Base-by-base conservation (phyloP, 2,797 vertebrate species). In the Sebastiscus tertius region DNA sequence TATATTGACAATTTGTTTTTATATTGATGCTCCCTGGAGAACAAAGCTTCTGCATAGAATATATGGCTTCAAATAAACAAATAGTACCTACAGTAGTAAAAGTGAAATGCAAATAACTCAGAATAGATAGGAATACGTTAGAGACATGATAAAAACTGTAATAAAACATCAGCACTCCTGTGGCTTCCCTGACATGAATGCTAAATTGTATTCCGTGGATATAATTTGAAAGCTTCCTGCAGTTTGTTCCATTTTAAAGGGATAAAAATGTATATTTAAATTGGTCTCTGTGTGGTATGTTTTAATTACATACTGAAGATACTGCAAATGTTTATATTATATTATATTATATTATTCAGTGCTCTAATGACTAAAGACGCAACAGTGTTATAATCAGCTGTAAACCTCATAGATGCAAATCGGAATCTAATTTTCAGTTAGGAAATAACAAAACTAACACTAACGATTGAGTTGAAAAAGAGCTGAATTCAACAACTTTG, bases 201-300 rank as follows among this genome's bases (percentile, higher is more conserved):
- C 29, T 71, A 22, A 79, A 33, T 55, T 55, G 5, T 54, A 64
- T 69, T 70, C 36, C n/a, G 31, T 26, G 55, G n/a, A 72, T 76
- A 14, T 33, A 36, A 77, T 62, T 58, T 63, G 1, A 80, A 62
- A 27, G 18, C 6, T 31, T 60, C 8, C 8, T 12, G 59, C 27
- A 75, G 55, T 61, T 73, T 63, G 11, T 55, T 46, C 9, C 22
- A 49, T 56, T 59, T 71, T 16, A 26, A 54, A 60, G 27, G 31
- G 13, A 3, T 18, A 67, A 14, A 22, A 56, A 26, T 4, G 4
- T 8, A 6, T 14, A 60, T 79, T 46, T 63, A 4, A 1, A 26
- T 20, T 24, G 1, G 4, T 31, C 20, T 26, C 29, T 27, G 55
- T 20, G 1, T 24, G 59, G 4, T 8, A 69, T 22, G 33, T 62